These are phyloP conservation scores for human DNA, from an alignment of 2,113 vertebrate genomes.

Conservation along the genomic window DNA sequence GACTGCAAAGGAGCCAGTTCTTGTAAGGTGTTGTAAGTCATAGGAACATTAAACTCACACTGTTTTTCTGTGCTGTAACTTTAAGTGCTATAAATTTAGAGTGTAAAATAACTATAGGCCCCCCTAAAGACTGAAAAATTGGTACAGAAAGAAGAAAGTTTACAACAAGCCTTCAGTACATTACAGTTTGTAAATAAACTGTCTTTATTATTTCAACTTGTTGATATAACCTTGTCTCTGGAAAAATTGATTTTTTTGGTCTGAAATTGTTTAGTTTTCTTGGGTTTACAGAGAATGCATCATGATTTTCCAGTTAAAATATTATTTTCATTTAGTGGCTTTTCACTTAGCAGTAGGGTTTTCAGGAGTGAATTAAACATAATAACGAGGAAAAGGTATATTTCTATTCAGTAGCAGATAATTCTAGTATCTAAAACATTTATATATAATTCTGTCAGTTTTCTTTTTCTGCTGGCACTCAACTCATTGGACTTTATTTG, in stretches of 20 bases:
- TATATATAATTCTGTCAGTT: neutral
- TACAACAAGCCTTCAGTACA: neutral
- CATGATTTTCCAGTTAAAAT: neutral
- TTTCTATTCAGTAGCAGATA: neutral
- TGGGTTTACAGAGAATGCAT: neutral
- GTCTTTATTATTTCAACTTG: neutral
- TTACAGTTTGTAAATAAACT: neutral
- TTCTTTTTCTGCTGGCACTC: neutral
- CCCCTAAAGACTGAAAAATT: neutral
- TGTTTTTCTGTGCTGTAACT: neutral
- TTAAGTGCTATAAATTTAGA: neutral
- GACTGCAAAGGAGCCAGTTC: neutral
- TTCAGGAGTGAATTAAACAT: neutral
- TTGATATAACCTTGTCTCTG: neutral
- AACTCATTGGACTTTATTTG: neutral
- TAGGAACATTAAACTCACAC: neutral
- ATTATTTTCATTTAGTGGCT: neutral
- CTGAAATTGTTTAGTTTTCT: neutral
- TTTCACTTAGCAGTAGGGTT: neutral
- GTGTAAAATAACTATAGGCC: neutral
- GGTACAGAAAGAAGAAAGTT: neutral
- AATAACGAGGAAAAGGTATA: neutral
- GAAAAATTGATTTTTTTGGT: neutral
- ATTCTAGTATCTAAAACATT: neutral
- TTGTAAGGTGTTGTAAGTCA: neutral